Evolutionary conservation across 2,888 invertebrate species (phyloP), one percentile per base, ranked within the genome.

Genomic region (Dynastes tityus): DNA sequence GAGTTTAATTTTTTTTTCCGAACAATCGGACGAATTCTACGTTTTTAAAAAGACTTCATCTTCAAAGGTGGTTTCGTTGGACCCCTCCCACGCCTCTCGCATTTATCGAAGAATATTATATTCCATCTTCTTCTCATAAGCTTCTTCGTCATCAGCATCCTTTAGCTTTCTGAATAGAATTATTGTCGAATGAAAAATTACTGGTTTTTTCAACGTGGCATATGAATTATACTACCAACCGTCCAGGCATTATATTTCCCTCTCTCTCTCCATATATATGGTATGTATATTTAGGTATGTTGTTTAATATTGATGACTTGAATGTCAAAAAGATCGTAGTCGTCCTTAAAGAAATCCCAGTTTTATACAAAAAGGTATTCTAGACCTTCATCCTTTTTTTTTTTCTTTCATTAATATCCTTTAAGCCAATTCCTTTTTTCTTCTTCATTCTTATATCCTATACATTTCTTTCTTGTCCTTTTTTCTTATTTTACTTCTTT

Each of bases 161-260:
- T 67, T 51, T 29, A 37, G 63, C 22, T 37, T 22, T 49, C 4
- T 74, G 74, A 74, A 74, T 74, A 74, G 74, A 74, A 68, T 74
- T 74, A 74, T 80, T 78, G 77, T 79, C 73, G 76, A 75, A 80
- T 81, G 80, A 82, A 83, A 83, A 81, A 83, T 81, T 82, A 80
- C 79, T 78, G 79, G 67, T 80, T 82, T 45, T 80, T 80, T 80
- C 81, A 78, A 73, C 37, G 40, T 63, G 29, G 63, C 32, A 63
- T 63, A 74, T 74, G 74, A 74, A 74, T 74, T 64, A 64, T 74
- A 37, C 53, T 13, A 13, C 37, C 16, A 40, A 37, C 22, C 76
- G 79, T 78, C 80, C 78, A 75, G 70, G 76, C 58, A 71, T 76
- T 78, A 79, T 22, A 16, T 58, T 16, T 22, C 11, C 37, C 37